Base-by-base conservation (phyloP, 1,140 invertebrate genomes). In the Halictus rubicundus region DNA sequence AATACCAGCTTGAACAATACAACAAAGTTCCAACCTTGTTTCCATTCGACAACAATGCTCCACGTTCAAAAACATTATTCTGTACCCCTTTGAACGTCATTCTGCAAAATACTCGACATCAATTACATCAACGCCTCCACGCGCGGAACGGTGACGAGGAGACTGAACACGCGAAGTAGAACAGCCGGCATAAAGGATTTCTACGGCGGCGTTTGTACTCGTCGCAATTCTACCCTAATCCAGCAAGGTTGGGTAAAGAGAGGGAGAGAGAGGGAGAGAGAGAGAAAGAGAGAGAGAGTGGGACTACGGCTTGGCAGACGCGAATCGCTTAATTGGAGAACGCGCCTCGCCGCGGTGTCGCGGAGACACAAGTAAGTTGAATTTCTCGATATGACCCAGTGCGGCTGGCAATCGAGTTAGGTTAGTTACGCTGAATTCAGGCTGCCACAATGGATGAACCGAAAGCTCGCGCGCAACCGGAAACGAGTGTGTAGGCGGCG, bases 381-480 rank as follows among this genome's bases (percentile, higher is more conserved):
- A 90, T 90, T 91, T 88, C 82, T 81, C 85, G 88, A 90, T 92
- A 91, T 89, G 87, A 88, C 87, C 88, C 64, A 86, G 81, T 90
- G 81, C 68, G 14, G 60, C 37, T 64, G 87, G 82, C 87, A 91
- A 90, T 90, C 84, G 83, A 91, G 85, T 92, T 90, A 88, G 80
- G 85, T 88, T 90, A 91, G 89, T 92, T 90, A 89, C 80, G 60
- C 66, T 81, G 82, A 90, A 91, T 89, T 90, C 84, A 89, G 81
- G 77, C 72, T 82, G 76, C 77, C 76, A 77, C 60, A 68, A 77
- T 68, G 63, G 65, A 64, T 68, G 69, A 81, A 79, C 70, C 71
- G 42, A 63, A 77, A 59, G 83, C 66, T 70, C 66, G 69, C 81
- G 64, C 10, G 19, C 14, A 9, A 57, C n/a, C 32, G 39, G 63